Evolutionary conservation across 1,140 invertebrate species (phyloP), one percentile per base, ranked within the genome.

Genomic region (Bombus haemorrhoidalis): DNA sequence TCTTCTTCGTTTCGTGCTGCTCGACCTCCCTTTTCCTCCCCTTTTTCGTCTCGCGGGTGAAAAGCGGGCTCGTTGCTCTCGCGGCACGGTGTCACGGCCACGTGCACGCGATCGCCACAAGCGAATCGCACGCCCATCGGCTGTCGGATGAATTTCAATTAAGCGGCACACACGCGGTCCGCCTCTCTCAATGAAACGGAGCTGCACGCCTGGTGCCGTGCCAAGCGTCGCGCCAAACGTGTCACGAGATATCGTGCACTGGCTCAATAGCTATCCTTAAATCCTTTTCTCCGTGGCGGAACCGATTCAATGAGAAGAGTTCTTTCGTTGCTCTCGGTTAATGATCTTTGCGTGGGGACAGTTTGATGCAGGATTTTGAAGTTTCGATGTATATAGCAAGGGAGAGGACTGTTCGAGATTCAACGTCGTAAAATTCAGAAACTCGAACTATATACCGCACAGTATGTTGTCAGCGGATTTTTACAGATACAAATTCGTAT

Each of bases 121-220:
- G 74, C 76, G 87, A 69, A 89, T 85, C 82, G 88, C 85, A 85
- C 86, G 87, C 69, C 87, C 81, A 84, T 87, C 87, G 86, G 64
- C 86, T 86, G 89, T 90, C 88, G 85, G 86, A 90, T 89, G 81
- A 85, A 86, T 90, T 90, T 81, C 79, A 69, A 89, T 89, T 87
- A 87, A 85, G 77, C 47, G 75, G 76, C 47, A 53, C 68, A 39
- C 57, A 39, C 77, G 39, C 62, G 72, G 81, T 32, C 59, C 64
- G 43, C 74, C 76, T 72, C 76, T 85, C 64, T 80, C 41, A 47
- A 80, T 80, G 78, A 71, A 80, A 69, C 43, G 32, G 59, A 25
- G 34, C 64, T 25, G 41, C 41, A n/a, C 32, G 64, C 32, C 25
- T 18, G 37, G 34, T 87, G 83, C 69, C 85, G 81, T 78, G 59